Base-by-base conservation (phyloP, 2,113 vertebrate species). In the Sciurus niger region DNA sequence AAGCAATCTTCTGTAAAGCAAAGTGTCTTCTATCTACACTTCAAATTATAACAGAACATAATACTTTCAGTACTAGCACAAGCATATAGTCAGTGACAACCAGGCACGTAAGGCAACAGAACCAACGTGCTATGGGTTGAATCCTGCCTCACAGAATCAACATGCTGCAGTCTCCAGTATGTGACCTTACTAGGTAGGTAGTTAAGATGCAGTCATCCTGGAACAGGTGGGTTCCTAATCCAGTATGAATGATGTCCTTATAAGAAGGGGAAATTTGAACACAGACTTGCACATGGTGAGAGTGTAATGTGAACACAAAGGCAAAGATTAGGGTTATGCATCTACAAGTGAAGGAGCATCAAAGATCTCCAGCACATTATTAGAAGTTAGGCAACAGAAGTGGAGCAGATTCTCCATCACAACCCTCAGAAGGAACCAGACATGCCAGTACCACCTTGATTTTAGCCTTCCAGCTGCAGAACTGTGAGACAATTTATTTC, bases 1-100 rank as follows among this genome's bases (percentile, higher is more conserved):
- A 93, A 74, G 40, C 78, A 84, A 88, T 40, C 8, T 93, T 84
- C 74, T 79, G 32, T 16, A 40, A 84, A 84, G 58, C 63, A 67
- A 55, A 24, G 16, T 14, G 4, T 25, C 87, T 85, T 65, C 67
- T 63, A 48, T 25, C 58, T 70, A 73, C 37, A 37, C 79, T 84
- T 94, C 60, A 88, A 24, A 30, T 79, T 88, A 73, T 48, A 84
- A 34, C 4, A 65, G 89, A 89, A 92, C 68, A 24, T 55, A 34
- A 6, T 60, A 32, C 68, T 51, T 88, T 85, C 34, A 53, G 46
- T 77, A 20, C 37, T 58, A 14, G 51, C 30, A 90, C 46, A 94
- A 83, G 34, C 17, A 72, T 30, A 4, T 11, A 46, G 32, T 48
- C n/a, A 85, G 34, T 51, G 48, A 76, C 73, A 79, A n/a, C 28